Conservation (phyloP, 1,140 invertebrate genomes). For the Pseudomyrmex pallidus region DNA sequence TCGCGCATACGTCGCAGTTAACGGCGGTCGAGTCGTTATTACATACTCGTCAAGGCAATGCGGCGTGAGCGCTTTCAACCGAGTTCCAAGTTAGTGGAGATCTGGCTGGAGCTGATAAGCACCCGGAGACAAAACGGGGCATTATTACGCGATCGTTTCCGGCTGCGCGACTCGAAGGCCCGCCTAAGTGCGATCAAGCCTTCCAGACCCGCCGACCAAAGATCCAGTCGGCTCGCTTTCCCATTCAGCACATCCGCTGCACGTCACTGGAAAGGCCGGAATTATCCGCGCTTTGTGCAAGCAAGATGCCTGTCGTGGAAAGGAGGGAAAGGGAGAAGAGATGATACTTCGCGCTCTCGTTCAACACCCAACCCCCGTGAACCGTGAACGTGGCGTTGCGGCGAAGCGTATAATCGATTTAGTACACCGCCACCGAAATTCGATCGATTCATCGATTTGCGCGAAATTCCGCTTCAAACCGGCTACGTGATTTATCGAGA, state of each 20-base stretch:
- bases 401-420: conserved; percentile 49
- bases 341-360: conserved; percentile 21
- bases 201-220: conserved; percentile 30
- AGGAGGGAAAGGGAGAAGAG: too few species aligned
- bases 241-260: conserved; percentile 30
- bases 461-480: conserved; percentile 24
- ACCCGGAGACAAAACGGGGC: conserved; percentile 64
- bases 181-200: conserved; percentile 55
- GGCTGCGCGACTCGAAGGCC: conserved; percentile 40
- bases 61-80: conserved; percentile 53
- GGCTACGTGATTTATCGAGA: conserved; percentile 36
- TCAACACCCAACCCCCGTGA: background rate
- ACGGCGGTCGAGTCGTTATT: conserved; percentile 55
- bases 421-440: conserved; percentile 35
- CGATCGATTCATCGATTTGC: conserved; percentile 39
- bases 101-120: conserved; percentile 70
- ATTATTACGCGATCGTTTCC: conserved; percentile 71
- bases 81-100: conserved; percentile 31
- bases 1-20: conserved; percentile 32
- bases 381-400: conserved; percentile 27
- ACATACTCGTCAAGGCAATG: conserved; percentile 56
- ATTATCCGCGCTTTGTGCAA: conserved; percentile 61
- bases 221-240: conserved; percentile 40
- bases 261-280: conserved; percentile 14
- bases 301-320: conserved; percentile 18